Percentiles rank a stretch among this genome's conserved stretches.
phyloP scores from a whole-genome alignment of 1,140 invertebrate genomes.

The Drosophila nigromelanica region DNA sequence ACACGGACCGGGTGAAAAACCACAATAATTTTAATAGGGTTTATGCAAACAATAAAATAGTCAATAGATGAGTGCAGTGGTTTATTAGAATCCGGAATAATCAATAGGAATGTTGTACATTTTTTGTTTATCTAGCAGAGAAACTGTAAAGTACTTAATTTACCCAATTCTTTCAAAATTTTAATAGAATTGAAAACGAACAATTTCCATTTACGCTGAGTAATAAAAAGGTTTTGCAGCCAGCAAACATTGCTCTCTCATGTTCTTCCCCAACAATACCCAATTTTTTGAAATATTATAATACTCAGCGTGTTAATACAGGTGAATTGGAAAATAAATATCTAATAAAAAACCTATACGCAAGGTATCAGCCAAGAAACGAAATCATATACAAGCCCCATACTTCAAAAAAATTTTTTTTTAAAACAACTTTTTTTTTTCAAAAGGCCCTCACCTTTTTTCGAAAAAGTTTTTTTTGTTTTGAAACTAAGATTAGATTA shows the following conservation, averaged over 20 bases:
- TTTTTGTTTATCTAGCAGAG: neutral
- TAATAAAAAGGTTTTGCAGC: neutral
- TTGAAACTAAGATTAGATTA: too few species aligned
- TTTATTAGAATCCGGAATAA: conserved; percentile 32
- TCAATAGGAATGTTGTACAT: conserved; percentile 28
- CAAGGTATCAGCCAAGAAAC: too few species aligned
- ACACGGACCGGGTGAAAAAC: conserved; percentile 62
- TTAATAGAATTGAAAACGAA: conserved; percentile 1
- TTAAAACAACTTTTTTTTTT: too few species aligned
- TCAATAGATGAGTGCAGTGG: conserved; percentile 44
- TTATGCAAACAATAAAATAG: conserved; percentile 60
- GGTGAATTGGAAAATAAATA: too few species aligned
- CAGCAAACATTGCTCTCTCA: neutral
- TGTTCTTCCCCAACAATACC: conserved; percentile 1
- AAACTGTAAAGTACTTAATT: conserved; percentile 11
- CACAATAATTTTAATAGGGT: conserved; percentile 68
- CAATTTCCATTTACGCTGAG: neutral
- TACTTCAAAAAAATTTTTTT: too few species aligned
- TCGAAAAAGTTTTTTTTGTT: too few species aligned
- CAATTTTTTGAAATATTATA: neutral
- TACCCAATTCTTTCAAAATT: conserved; percentile 10
- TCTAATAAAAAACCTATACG: too few species aligned
- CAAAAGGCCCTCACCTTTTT: too few species aligned
- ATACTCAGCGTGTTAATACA: too few species aligned
- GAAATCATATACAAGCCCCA: too few species aligned